Base-by-base conservation (phyloP, 2,797 vertebrate genomes). In the Serranus cabrilla region DNA sequence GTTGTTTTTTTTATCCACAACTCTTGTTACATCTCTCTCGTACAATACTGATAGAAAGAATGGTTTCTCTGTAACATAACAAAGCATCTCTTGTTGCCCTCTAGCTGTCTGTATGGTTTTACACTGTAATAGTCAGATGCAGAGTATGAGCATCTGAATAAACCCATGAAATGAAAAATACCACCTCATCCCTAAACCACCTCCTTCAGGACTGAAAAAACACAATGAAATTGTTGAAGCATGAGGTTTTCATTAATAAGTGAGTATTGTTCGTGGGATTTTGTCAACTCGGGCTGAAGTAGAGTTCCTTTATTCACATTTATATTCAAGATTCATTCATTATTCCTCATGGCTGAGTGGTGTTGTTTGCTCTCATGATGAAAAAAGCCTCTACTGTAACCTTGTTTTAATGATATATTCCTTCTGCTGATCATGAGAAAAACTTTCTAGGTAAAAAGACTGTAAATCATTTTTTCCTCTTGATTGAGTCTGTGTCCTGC, bases 141-240 rank as follows among this genome's bases (percentile, higher is more conserved):
- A n/a, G 23, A 25, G 20, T 49, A 20, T n/a, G 37, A 37, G 37
- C 4, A 17, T 51, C 51, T 31, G 3, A 43, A 42, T 71, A 16
- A 16, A 49, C 7, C 11, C 23, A 14, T 31, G 11, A 31, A 43
- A 51, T 20, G 0, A 34, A 34, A 13, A 68, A 8, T 16, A 34
- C 0, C 2, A 39, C 20, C 31, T 8, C 6, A 7, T 56, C 49
- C 39, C 3, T 25, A 34, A 62, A 55, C 63, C 25, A 40, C 25
- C 50, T 54, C 27, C 40, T 21, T 52, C 13, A 37, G n/a, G n/a
- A 45, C 46, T 45, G 11, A 62, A 71, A 54, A 23, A 27, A 27
- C n/a, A 39, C 7, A 34, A 34, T 20, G 16, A 25, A 27, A 31
- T 25, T 47, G 5, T 9, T 40, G 31, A 12, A 52, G 50, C 16